A percentile compares a stretch with the other conserved stretches of the same genome.
Evolutionary conservation across 2,888 invertebrate genomes (phyloP).

Genomic region (Flexamia atlantica): DNA sequence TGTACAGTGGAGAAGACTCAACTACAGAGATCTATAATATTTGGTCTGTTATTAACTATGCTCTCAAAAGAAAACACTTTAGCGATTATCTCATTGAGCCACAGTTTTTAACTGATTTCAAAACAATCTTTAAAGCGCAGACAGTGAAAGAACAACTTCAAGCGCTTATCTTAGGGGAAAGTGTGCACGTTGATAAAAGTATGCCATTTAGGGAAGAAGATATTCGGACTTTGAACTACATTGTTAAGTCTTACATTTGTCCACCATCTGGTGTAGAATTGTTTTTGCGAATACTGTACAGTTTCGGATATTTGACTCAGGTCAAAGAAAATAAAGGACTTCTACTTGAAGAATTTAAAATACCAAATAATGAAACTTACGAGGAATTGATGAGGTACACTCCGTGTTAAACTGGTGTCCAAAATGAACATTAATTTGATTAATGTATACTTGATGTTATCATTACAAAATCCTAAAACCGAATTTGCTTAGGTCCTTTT

Average conservation of each 20-base stretch:
- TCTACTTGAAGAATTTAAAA: slow-evolving; percentile 12
- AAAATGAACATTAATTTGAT: no score
- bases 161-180: neutral
- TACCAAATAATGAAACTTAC: slow-evolving; percentile 11
- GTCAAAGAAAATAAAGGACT: slow-evolving; percentile 6
- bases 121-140: slow-evolving; percentile 3
- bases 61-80: neutral
- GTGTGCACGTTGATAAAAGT: neutral
- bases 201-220: neutral
- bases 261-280: neutral
- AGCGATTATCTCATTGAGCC: neutral
- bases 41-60: slow-evolving; percentile 12
- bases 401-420: neutral
- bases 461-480: no score
- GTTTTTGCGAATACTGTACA: neutral
- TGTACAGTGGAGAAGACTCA: neutral
- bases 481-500: no score
- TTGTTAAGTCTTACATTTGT: slow-evolving; percentile 1
- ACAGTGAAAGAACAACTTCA: neutral
- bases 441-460: no score
- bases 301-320: slow-evolving; percentile 23
- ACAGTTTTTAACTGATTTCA: neutral
- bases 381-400: slow-evolving; percentile 6
- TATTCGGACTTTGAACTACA: slow-evolving; percentile 3
- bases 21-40: slow-evolving; percentile 8